Evolutionary conservation across 2,113 vertebrate genomes (phyloP), one percentile per base, ranked within the genome.

Genomic region (Bos javanicus): DNA sequence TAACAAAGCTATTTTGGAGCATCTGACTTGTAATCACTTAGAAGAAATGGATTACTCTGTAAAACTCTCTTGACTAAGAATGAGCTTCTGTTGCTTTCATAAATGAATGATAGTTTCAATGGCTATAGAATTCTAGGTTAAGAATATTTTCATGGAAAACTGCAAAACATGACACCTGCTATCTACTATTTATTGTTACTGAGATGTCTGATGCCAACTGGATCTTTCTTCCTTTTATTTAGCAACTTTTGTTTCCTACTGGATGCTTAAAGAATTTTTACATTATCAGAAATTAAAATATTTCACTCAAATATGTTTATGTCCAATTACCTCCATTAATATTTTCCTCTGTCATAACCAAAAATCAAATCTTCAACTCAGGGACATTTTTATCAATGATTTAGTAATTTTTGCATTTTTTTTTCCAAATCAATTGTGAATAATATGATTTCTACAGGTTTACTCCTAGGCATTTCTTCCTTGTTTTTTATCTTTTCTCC

Each of bases 131-230:
- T n/a, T 92, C 13, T 85, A 59, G 21, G n/a, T 67, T 93, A 6
- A 94, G 33, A 96, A 94, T 92, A 54, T 50, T 94, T 97, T 56
- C 46, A 54, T n/a, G 19, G 83, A 93, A 92, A 95, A 94, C 39
- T 60, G 6, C 26, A 23, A 17, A 23, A 12, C 30, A 76, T 21
- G 33, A 89, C 7, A 86, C 46, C 7, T 88, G n/a, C 28, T 59
- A 2, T 36, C 46, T 7, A 7, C 5, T 57, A 89, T 14, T 78
- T 86, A 96, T 13, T 52, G 10, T 71, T 90, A 39, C 36, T 25
- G 36, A 93, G 74, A 87, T 90, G 17, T 80, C 33, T 84, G 46
- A 84, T 92, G n/a, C 4, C 93, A 80, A 50, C 30, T n/a, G 43
- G 39, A 39, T 33, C 4, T 94, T 91, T 82, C 67, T 15, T 46